Evolutionary conservation across 1,140 invertebrate genomes (phyloP).

Genomic region (Melipona quadrifasciata): DNA sequence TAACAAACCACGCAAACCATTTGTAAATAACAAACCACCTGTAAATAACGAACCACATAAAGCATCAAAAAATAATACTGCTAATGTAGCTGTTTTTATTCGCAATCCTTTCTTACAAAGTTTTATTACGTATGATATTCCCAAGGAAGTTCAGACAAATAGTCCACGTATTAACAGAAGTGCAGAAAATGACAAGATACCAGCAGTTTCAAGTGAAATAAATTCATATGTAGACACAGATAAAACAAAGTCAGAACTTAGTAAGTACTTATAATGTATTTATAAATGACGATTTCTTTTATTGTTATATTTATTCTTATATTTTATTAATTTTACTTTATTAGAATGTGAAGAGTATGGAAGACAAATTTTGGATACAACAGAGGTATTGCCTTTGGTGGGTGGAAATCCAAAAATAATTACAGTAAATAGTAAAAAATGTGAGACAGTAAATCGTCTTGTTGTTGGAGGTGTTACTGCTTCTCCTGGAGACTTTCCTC

Average conservation of each 20-base stretch:
- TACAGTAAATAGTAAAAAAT: slow-evolving; percentile 17
- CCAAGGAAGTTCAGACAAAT: background rate
- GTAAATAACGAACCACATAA: background rate
- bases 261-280: slow-evolving; percentile 53
- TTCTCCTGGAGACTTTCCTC: slow-evolving; percentile 82
- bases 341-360: slow-evolving; percentile 58
- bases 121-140: background rate
- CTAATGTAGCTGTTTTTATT: background rate
- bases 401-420: background rate
- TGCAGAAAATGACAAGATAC: background rate
- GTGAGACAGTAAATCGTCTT: slow-evolving; percentile 16
- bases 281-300: background rate
- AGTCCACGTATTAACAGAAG: fast-evolving
- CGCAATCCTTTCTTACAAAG: background rate
- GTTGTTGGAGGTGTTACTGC: slow-evolving; percentile 40
- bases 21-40: background rate
- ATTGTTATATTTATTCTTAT: background rate
- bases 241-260: slow-evolving; percentile 48
- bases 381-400: background rate
- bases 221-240: background rate
- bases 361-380: slow-evolving; percentile 15
- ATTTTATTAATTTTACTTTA: slow-evolving; percentile 12
- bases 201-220: background rate
- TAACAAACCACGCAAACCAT: background rate
- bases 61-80: background rate